These are phyloP conservation scores for Leptopilina boulardi DNA, from an alignment of 1,140 invertebrate species.

Conservation along the genomic window DNA sequence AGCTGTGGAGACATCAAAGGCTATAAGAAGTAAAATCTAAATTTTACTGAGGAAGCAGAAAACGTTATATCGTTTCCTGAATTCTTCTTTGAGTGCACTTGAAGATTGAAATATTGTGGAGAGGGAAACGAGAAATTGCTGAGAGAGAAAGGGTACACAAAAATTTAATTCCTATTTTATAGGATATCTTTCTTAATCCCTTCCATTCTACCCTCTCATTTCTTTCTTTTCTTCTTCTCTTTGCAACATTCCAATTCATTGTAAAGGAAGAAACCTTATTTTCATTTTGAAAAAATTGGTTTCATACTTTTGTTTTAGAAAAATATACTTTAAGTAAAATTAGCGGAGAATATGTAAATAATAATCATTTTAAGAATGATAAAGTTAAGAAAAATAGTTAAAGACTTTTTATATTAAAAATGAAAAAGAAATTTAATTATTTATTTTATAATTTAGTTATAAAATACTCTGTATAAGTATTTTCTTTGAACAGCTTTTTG, in stretches of 20 bases:
- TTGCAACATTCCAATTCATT: background rate
- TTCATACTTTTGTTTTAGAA: too few species aligned
- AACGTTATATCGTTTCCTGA: conserved; percentile 27
- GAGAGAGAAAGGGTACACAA: background rate
- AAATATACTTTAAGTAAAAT: too few species aligned
- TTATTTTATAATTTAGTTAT: background rate
- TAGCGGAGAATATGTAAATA: too few species aligned
- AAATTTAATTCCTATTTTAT: conserved; percentile 10
- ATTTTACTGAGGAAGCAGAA: conserved; percentile 33
- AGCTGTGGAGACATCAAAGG: conserved; percentile 28
- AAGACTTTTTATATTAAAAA: too few species aligned
- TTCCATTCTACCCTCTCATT: background rate
- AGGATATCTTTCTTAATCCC: background rate
- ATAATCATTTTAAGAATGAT: too few species aligned
- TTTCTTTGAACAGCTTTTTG: background rate
- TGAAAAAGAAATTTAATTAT: too few species aligned
- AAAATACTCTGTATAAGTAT: too few species aligned
- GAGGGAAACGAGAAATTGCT: background rate
- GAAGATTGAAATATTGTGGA: conserved; percentile 17
- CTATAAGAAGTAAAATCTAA: conserved; percentile 28
- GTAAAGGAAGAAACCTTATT: background rate
- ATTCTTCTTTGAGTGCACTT: conserved; percentile 14
- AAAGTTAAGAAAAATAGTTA: too few species aligned
- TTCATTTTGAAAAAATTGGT: background rate
- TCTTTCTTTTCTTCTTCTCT: too few species aligned